Percentiles rank a stretch among this genome's conserved stretches.
These are phyloP conservation scores for Aphaenogaster ashmeadi DNA, from an alignment of 1,140 invertebrate genomes.

Conservation along the genomic window DNA sequence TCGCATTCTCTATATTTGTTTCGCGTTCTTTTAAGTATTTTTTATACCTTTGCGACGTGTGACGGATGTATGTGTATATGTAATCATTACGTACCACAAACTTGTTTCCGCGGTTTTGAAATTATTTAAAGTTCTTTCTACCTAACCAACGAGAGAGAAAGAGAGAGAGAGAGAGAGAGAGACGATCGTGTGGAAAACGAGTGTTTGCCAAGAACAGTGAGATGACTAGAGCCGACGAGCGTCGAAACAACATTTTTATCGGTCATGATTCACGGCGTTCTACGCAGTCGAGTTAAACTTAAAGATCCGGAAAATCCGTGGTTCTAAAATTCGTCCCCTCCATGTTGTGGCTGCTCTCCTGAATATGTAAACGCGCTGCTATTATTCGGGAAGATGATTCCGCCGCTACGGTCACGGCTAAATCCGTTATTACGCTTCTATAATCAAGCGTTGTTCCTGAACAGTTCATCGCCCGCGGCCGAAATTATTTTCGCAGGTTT, in stretches of 20 bases:
- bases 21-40: neutral
- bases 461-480: constrained; percentile 16
- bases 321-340: neutral
- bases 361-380: constrained; percentile 56
- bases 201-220: constrained; percentile 5
- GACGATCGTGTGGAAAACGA: constrained; percentile 15
- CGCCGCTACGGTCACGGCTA: neutral
- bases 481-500: constrained; percentile 29
- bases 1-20: neutral
- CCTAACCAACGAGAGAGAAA: neutral
- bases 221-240: neutral
- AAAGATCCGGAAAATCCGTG: constrained; percentile 30
- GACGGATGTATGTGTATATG: neutral
- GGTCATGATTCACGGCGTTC: constrained; percentile 49
- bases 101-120: constrained; percentile 45
- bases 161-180: neutral
- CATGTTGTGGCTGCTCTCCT: neutral
- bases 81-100: neutral
- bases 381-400: constrained; percentile 13
- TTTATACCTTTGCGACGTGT: neutral
- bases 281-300: constrained; percentile 46
- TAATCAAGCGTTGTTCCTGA: constrained; percentile 41
- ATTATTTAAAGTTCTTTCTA: constrained; percentile 74
- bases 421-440: constrained; percentile 48
- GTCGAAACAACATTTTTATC: constrained; percentile 61